These are phyloP conservation scores for Empis livida DNA, from an alignment of 2,888 invertebrate species.

Conservation along the genomic window DNA sequence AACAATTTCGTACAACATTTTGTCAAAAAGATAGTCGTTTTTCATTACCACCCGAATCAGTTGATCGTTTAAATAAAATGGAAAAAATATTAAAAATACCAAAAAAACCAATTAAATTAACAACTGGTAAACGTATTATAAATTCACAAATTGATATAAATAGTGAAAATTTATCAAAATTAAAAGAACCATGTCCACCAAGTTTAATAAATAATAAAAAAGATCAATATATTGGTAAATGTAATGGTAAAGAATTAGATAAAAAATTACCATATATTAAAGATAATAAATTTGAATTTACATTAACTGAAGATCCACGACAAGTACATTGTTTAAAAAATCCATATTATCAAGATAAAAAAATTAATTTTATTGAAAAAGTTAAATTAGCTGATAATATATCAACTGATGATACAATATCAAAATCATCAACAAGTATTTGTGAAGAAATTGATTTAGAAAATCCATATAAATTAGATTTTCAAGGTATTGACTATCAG, in stretches of 20 bases:
- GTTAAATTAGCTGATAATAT: conserved; percentile 28
- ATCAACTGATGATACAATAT: conserved; percentile 20
- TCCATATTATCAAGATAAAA: conserved; percentile 13
- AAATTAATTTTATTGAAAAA: conserved; percentile 18
- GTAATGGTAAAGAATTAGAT: background rate
- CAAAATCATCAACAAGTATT: conserved; percentile 19
- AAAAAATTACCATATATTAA: background rate
- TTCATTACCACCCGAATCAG: background rate
- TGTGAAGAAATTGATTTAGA: conserved; percentile 29
- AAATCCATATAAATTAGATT: conserved; percentile 29
- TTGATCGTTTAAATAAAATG: background rate
- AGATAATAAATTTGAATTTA: conserved; percentile 15
- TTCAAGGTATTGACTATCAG: conserved; percentile 31
- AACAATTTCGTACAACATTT: background rate
- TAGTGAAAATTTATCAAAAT: background rate
- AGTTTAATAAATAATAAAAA: background rate
- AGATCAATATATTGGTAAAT: background rate
- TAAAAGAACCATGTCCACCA: background rate
- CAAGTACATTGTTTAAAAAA: conserved; percentile 25
- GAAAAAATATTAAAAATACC: background rate
- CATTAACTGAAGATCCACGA: conserved; percentile 30
- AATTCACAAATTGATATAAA: too few species aligned
- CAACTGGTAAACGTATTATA: background rate
- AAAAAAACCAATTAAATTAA: background rate
- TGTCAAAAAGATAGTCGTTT: background rate